Evolutionary conservation across 2,113 vertebrate genomes (phyloP), one percentile per base, ranked within the genome.

Genomic region (Ciconia maguari): DNA sequence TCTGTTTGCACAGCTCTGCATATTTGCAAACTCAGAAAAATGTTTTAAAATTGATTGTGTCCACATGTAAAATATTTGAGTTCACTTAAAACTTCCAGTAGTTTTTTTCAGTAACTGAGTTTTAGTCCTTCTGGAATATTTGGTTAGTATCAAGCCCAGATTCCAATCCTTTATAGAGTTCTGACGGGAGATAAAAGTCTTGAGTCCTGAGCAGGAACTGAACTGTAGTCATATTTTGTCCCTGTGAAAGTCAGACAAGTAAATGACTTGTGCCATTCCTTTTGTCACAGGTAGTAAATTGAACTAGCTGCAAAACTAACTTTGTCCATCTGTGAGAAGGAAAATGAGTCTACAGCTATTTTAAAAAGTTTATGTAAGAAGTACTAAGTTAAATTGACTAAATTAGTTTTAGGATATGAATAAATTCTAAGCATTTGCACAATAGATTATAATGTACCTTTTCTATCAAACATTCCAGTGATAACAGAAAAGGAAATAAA

Each of bases 401-500:
- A 58, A 69, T 79, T 51, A 76, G 6, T 61, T 85, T 86, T 57
- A 91, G 34, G 14, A 30, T 72, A 72, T 42, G 69, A 89, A 69
- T 60, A 49, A 81, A 54, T 83, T 90, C 17, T 34, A 62, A 90
- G 8, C 14, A 55, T 68, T 87, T 82, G 19, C 20, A 48, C 19
- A 75, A 51, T 15, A 38, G 49, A 64, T 80, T 61, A 66, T 74
- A 72, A 85, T 42, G 20, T 54, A 48, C 7, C 15, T 75, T 91
- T 71, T 52, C 41, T 54, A 48, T 87, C 44, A 91, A 87, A 66
- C 30, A 24, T 78, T 90, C 44, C 52, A 41, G 25, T 76, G 81
- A 75, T 86, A 89, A 92, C 24, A 69, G 72, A 27, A 88, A 77
- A 90, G 34, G 19, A 94, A 93, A 93, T 94, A 81, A 86, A 89